Conservation (phyloP, 30 jellyfish, hydroid and myxozoan species). For the Catostylus mosaicus region DNA sequence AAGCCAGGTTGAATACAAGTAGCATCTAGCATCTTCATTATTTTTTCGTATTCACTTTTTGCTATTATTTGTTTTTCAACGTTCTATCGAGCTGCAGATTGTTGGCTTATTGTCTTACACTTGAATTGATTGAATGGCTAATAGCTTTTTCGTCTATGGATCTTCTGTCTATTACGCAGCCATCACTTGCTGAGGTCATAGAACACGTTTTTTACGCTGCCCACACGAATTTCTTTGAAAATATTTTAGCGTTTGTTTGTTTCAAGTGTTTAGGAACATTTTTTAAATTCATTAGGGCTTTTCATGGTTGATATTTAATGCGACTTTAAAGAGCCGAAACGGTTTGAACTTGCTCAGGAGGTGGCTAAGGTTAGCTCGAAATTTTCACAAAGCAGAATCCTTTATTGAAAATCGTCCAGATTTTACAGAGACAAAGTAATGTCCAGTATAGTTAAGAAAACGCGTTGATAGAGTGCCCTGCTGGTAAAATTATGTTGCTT, state of each 20-base stretch:
- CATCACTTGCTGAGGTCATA: neutral
- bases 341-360: too few relatives aligned
- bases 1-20: conserved; percentile 19
- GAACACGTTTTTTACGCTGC: neutral
- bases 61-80: conserved; percentile 25
- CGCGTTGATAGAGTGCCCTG: too few relatives aligned
- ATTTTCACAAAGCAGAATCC: too few relatives aligned
- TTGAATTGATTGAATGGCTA: neutral
- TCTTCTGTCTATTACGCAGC: conserved; percentile 24
- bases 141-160: neutral
- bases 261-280: conserved; percentile 10
- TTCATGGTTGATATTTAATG: neutral
- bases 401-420: too few relatives aligned
- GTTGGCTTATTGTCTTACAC: neutral
- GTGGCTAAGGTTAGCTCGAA: too few relatives aligned
- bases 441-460: too few relatives aligned
- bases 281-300: neutral
- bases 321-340: too few relatives aligned
- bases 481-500: too few relatives aligned
- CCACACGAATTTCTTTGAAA: conserved; percentile 6
- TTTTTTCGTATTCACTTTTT: conserved; percentile 29
- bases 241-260: neutral
- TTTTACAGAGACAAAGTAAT: too few relatives aligned
- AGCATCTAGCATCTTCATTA: neutral
- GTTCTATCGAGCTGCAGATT: conserved; percentile 27